Percentiles rank a stretch among this genome's conserved stretches.
phyloP scores from a whole-genome alignment of 2,113 vertebrate genomes.

The Cathartes aura region DNA sequence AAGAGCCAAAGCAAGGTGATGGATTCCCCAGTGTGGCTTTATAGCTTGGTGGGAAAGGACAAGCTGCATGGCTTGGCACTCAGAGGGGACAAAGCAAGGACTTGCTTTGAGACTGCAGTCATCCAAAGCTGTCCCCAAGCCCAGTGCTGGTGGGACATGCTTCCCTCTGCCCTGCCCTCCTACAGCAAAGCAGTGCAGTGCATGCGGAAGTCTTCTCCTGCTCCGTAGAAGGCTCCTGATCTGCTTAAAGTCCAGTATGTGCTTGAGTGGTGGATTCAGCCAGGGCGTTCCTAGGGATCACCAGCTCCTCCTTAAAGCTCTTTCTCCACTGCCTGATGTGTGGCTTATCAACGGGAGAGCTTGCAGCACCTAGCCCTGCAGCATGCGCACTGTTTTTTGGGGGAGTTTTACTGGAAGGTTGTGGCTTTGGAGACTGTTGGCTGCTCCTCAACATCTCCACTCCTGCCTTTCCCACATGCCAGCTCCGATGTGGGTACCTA shows the following conservation, averaged over 20 bases:
- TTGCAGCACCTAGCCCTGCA: neutral
- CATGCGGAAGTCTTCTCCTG: neutral
- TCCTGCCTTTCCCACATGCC: neutral
- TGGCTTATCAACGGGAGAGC: neutral
- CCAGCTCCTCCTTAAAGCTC: neutral
- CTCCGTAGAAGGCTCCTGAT: neutral
- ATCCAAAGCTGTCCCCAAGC: neutral
- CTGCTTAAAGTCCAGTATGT: neutral
- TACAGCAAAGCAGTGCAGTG: neutral
- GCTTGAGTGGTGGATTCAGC: neutral
- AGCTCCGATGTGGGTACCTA: neutral
- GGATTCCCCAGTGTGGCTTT: neutral
- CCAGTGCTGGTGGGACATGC: neutral
- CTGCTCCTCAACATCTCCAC: neutral
- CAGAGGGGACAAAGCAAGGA: neutral
- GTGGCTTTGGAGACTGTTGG: neutral
- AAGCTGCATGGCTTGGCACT: neutral
- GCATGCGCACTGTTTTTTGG: fast-evolving
- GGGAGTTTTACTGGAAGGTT: neutral
- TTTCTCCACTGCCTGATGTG: neutral
- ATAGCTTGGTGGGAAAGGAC: neutral
- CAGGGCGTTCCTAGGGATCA: neutral
- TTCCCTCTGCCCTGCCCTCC: neutral
- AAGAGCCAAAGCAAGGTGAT: neutral
- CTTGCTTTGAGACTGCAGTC: neutral